phyloP scores from a whole-genome alignment of 2,797 vertebrate genomes.

The Nannoperca australis region DNA sequence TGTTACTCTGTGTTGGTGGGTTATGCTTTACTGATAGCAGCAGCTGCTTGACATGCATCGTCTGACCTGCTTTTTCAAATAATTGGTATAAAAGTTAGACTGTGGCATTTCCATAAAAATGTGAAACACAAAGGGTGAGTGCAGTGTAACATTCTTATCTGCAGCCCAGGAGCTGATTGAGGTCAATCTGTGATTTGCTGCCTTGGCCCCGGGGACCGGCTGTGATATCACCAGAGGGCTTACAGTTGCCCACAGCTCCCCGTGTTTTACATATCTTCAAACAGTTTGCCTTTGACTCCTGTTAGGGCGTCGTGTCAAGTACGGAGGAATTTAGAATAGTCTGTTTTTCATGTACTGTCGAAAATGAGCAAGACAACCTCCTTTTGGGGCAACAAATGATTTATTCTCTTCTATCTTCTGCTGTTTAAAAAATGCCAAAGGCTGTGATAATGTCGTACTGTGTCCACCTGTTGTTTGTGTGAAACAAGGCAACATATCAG shows the following conservation, averaged over 20 bases:
- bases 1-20: constrained; percentile 5
- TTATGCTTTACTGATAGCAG: constrained; percentile 2
- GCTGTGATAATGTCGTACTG: neutral
- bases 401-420: constrained; percentile 35
- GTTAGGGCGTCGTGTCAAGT: constrained; percentile 18
- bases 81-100: constrained; percentile 18
- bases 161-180: constrained; percentile 71
- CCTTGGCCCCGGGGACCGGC: constrained; percentile 51
- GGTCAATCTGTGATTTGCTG: constrained; percentile 83
- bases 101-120: constrained; percentile 27
- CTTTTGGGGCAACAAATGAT: constrained; percentile 11
- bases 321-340: constrained; percentile 17
- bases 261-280: constrained; percentile 59
- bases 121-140: constrained; percentile 43
- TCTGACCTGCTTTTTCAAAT: constrained; percentile 45
- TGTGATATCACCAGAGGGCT: constrained; percentile 67
- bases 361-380: constrained; percentile 38
- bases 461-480: constrained; percentile 34
- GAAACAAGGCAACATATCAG: constrained; percentile 2
- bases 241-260: constrained; percentile 47
- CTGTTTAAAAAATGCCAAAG: constrained; percentile 23
- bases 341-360: constrained; percentile 22
- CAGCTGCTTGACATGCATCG: neutral
- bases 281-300: constrained; percentile 50
- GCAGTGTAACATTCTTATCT: constrained; percentile 55